These are phyloP conservation scores for Ornithoptera alexandrae DNA, from an alignment of 2,888 invertebrate genomes.

Conservation along the genomic window DNA sequence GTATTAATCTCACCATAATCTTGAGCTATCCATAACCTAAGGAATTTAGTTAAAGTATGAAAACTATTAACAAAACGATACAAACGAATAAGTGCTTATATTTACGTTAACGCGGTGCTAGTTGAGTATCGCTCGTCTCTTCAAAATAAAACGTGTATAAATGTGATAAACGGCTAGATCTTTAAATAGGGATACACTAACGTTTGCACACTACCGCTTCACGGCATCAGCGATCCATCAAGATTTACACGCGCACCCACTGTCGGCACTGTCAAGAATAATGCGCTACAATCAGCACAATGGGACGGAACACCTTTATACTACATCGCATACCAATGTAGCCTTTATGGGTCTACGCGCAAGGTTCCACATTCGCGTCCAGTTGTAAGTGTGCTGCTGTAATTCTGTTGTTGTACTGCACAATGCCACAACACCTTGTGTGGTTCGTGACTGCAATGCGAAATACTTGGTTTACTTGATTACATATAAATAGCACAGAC, in stretches of 20 bases:
- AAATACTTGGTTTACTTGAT: background rate
- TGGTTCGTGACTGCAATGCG: constrained; percentile 1
- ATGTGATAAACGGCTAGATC: no score
- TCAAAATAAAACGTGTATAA: no score
- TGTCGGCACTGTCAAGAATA: constrained; percentile 8
- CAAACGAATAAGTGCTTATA: no score
- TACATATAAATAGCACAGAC: no score
- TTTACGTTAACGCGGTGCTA: no score
- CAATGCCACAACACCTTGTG: background rate
- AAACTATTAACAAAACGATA: no score
- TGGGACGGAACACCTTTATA: background rate
- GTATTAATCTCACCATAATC: no score
- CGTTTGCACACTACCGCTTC: background rate
- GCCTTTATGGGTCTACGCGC: background rate
- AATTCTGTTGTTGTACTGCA: background rate
- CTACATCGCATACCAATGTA: background rate
- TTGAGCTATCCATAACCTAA: no score
- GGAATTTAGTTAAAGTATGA: no score
- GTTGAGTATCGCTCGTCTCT: no score
- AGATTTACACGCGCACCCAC: constrained; percentile 10
- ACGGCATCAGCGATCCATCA: background rate
- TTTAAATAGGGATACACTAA: no score
- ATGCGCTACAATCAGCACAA: constrained; percentile 6
- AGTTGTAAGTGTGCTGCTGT: background rate
- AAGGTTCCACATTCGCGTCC: background rate